phyloP scores from a whole-genome alignment of 2,797 vertebrate genomes.

The Bradypodion pumilum region DNA sequence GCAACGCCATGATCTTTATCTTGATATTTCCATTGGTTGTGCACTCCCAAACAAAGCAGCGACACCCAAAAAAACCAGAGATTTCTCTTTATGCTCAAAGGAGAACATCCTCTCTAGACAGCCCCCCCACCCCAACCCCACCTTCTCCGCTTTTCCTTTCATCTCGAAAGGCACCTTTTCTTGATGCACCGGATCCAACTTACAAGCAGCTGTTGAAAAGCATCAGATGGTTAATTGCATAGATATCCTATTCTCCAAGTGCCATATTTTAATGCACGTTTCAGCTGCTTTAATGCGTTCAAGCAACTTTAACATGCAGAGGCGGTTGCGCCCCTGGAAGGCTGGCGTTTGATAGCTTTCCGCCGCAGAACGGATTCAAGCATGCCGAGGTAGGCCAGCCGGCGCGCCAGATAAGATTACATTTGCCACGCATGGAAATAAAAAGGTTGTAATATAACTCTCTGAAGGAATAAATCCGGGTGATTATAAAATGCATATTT shows the following conservation, averaged over 20 bases:
- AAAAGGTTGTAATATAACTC: conserved; percentile 67
- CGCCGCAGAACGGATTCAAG: conserved; percentile 4
- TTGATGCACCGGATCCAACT: fast-evolving
- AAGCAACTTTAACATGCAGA: conserved; percentile 23
- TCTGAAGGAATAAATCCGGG: conserved; percentile 49
- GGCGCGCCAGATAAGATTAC: conserved; percentile 49
- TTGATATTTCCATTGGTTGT: not conserved
- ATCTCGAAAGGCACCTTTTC: not conserved
- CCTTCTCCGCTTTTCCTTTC: fast-evolving
- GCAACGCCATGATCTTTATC: too few relatives aligned
- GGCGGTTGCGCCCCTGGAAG: conserved; percentile 28
- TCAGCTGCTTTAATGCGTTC: conserved; percentile 40
- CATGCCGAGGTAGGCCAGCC: conserved; percentile 40
- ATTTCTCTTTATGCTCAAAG: not conserved
- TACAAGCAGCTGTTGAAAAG: conserved; percentile 42
- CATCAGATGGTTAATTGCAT: conserved; percentile 21
- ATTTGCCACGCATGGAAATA: conserved; percentile 56
- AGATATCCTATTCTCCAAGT: conserved; percentile 23
- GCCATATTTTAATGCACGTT: conserved; percentile 21
- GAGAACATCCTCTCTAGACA: fast-evolving
- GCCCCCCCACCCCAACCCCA: too few relatives aligned
- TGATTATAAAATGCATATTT: conserved; percentile 56
- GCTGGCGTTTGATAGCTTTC: conserved; percentile 34
- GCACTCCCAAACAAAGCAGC: fast-evolving
- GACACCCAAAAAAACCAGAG: not conserved